phyloP scores from a whole-genome alignment of 2,888 invertebrate species.

The Macrophya annulata region DNA sequence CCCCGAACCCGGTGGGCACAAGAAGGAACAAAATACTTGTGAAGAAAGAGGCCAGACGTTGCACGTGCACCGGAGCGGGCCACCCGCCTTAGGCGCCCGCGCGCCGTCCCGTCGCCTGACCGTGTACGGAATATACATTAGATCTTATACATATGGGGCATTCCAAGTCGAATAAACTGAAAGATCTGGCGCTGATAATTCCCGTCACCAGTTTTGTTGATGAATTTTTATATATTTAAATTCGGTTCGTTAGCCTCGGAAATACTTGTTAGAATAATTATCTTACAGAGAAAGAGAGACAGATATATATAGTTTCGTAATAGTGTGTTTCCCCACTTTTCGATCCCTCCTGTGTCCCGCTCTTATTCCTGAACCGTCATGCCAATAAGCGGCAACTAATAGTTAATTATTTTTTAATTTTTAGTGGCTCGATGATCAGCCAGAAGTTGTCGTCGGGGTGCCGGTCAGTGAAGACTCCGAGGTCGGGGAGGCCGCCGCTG shows the following conservation, averaged over 20 bases:
- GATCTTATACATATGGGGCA: slow-evolving; percentile 50
- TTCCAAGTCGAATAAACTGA: slow-evolving; percentile 57
- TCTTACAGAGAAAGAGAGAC: not conserved
- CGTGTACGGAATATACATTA: slow-evolving; percentile 37
- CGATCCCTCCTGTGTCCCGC: not conserved
- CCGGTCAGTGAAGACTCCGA: slow-evolving; percentile 60
- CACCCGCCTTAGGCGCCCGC: not conserved
- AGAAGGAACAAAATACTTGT: not conserved
- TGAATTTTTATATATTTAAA: not conserved
- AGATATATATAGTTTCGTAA: not conserved
- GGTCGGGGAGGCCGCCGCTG: slow-evolving; percentile 67
- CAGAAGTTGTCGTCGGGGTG: slow-evolving; percentile 46
- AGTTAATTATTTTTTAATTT: not conserved
- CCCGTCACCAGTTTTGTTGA: not conserved
- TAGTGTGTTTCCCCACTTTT: not conserved
- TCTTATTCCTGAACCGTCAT: not conserved
- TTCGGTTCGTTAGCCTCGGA: not conserved
- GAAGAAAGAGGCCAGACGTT: slow-evolving; percentile 20
- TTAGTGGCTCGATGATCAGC: slow-evolving; percentile 51
- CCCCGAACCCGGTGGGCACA: not conserved
- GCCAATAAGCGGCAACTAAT: not conserved
- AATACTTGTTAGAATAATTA: not conserved
- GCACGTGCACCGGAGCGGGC: slow-evolving; percentile 48
- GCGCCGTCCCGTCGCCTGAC: slow-evolving; percentile 13
- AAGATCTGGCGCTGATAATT: not conserved